These are phyloP conservation scores for Idaea biselata DNA, from an alignment of 2,888 invertebrate genomes.

Conservation along the genomic window DNA sequence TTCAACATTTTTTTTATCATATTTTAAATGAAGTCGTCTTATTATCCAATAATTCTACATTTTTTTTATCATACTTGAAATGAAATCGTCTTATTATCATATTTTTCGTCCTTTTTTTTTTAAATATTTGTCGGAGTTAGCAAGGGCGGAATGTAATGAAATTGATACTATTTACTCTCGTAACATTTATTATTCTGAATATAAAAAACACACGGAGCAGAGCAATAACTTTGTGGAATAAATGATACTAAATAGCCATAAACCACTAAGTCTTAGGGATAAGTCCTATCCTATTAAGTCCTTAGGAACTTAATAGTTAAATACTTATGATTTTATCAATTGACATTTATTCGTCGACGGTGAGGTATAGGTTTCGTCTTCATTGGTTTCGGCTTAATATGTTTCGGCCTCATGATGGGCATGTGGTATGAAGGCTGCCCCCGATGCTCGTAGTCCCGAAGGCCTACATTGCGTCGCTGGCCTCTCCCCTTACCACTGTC, in stretches of 20 bases:
- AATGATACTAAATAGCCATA: not conserved
- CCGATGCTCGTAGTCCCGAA: not conserved
- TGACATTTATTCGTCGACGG: not conserved
- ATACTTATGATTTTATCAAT: not conserved
- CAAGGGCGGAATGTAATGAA: not conserved
- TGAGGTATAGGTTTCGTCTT: not conserved
- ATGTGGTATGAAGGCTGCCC: not conserved
- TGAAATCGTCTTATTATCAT: too few species aligned
- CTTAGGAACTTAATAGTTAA: not conserved
- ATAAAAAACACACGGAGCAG: conserved; percentile 14
- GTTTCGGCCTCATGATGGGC: conserved; percentile 3
- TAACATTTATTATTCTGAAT: conserved; percentile 18
- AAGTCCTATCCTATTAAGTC: too few species aligned
- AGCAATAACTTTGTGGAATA: conserved; percentile 11
- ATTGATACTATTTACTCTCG: conserved; percentile 9
- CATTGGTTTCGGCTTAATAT: conserved; percentile 3
- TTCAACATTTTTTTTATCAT: too few species aligned
- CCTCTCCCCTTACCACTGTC: not conserved
- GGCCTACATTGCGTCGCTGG: not conserved
- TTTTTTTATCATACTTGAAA: too few species aligned
- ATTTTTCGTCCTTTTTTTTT: too few species aligned
- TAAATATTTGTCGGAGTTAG: not conserved
- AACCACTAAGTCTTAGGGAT: not conserved
- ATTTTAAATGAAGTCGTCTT: too few species aligned
- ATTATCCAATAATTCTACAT: too few species aligned